Evolutionary conservation across 1,140 invertebrate genomes (phyloP), one percentile per base, ranked within the genome.

Genomic region (Uloborus diversus): DNA sequence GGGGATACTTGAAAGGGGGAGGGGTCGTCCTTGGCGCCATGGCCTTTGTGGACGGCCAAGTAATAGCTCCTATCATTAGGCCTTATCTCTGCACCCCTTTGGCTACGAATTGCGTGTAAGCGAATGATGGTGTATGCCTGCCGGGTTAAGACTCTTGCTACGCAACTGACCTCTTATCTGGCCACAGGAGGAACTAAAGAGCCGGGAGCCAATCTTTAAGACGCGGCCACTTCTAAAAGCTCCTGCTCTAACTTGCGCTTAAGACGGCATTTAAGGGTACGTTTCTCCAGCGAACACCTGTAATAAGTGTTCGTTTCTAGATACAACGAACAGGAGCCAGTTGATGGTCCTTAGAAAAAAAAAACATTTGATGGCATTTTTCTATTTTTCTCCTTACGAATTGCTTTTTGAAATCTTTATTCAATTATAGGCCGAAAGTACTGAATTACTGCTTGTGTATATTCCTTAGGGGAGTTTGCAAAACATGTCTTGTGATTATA

Each of bases 21-120:
- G 65, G 33, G 51, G 28, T 59, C 76, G 76, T 68, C 76, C 76
- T 79, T 79, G 76, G 65, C 76, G 73, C 76, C 57, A 51, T n/a
- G 71, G 59, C 71, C 57, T 79, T 79, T 79, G 76, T 69, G 53
- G 27, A 79, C 27, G 53, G 62, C 32, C 65, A 68, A 56, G 76
- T 79, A 79, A 79, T 79, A 69, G 76, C 76, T 59, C 33, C 53
- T 37, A 69, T 79, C 76, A 79, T 79, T 79, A 79, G 51, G 49
- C 23, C 64, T 79, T 79, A 79, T 79, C 76, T 79, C 25, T 23
- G n/a, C 76, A 79, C 65, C 65, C 76, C 65, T 79, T 79, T 79
- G 65, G 76, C 76, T 79, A 79, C 64, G 53, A 61, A 62, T 79
- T 68, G 76, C 76, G 64, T 69, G 76, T 28, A 30, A 37, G 4